A percentile compares a stretch with the other conserved stretches of the same genome.
Evolutionary conservation across 2,888 invertebrate species (phyloP).

Genomic region (Rugalucina vietnamica): DNA sequence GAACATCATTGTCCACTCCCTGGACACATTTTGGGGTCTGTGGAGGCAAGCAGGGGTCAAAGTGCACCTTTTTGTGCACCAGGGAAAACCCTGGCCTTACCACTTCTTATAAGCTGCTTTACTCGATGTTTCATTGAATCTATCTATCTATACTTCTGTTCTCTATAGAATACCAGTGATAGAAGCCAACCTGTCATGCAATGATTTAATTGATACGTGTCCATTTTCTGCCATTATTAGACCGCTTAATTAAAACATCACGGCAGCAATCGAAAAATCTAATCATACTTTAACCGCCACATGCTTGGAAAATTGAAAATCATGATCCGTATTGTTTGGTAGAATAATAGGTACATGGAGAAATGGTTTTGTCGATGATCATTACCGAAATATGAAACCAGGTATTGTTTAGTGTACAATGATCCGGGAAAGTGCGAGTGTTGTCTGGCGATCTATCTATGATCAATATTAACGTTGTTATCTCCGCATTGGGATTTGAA

Average conservation of each 20-base stretch:
- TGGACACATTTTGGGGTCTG: too few relatives aligned
- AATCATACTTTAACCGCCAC: constrained; percentile 9
- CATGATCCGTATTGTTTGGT: constrained; percentile 1
- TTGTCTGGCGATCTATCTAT: neutral
- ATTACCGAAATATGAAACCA: constrained; percentile 46
- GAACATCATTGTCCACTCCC: too few relatives aligned
- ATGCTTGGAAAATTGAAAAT: constrained; percentile 21
- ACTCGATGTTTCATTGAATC: too few relatives aligned
- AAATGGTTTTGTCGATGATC: constrained; percentile 47
- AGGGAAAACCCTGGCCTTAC: too few relatives aligned
- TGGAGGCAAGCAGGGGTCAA: too few relatives aligned
- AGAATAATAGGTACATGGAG: constrained; percentile 41
- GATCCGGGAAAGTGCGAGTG: neutral
- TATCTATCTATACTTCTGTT: too few relatives aligned
- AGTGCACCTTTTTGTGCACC: too few relatives aligned
- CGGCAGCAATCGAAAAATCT: constrained; percentile 14
- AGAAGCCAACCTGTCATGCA: too few relatives aligned
- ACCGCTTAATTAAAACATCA: constrained; percentile 29
- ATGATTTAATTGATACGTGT: constrained; percentile 1
- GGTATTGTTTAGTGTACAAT: constrained; percentile 38
- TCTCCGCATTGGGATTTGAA: neutral
- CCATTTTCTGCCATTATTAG: constrained; percentile 7
- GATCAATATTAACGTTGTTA: neutral
- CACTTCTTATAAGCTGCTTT: too few relatives aligned
- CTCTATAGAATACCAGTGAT: too few relatives aligned